A percentile compares a stretch with the other conserved stretches of the same genome.
These are phyloP conservation scores for Tupaia tana DNA, from an alignment of 2,113 vertebrate species.

Conservation along the genomic window DNA sequence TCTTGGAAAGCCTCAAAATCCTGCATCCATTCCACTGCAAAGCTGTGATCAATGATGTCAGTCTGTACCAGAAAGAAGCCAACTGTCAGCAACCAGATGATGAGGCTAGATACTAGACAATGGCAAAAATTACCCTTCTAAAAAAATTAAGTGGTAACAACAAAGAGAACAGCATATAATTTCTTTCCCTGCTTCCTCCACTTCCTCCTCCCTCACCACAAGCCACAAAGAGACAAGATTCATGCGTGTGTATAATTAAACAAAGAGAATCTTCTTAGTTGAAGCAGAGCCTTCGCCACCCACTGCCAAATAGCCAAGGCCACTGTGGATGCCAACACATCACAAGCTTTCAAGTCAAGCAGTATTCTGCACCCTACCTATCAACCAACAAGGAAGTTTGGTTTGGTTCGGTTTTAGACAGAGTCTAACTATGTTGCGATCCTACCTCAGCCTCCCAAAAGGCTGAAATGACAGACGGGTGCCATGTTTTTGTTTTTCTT, in stretches of 20 bases:
- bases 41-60: slow-evolving; percentile 97
- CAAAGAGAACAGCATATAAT: not conserved
- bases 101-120: not conserved
- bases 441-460: too few species aligned
- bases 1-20: slow-evolving; percentile 98
- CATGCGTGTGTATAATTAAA: not conserved
- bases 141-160: not conserved
- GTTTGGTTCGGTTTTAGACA: not conserved
- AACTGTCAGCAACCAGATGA: slow-evolving; percentile 8
- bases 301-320: not conserved
- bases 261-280: not conserved
- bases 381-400: not conserved
- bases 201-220: slow-evolving; percentile 20
- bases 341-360: not conserved
- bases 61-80: slow-evolving; percentile 87
- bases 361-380: not conserved
- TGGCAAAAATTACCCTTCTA: not conserved
- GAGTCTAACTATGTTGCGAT: too few species aligned
- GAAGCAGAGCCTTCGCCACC: not conserved
- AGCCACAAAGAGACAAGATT: not conserved
- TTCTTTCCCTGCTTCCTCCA: slow-evolving; percentile 3
- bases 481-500: not conserved
- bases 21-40: slow-evolving; percentile 99
- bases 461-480: too few species aligned
- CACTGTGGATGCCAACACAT: not conserved